Conservation (phyloP, 2,888 invertebrate genomes). For the Laothoe populi region DNA sequence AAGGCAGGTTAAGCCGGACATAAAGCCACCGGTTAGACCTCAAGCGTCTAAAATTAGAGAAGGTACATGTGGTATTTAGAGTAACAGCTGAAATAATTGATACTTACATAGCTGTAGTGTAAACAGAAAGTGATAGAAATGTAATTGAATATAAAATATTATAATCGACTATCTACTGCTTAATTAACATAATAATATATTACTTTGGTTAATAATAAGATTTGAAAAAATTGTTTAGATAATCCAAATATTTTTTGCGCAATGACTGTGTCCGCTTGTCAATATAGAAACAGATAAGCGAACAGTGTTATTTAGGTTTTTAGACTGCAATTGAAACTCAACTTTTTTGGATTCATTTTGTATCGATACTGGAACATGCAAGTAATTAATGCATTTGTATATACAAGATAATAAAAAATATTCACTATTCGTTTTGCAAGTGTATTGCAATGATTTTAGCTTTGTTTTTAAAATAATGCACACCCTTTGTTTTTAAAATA, state of each 20-base stretch:
- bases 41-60: constrained; percentile 62
- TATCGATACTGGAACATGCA: neutral
- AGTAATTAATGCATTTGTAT: neutral
- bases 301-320: constrained; percentile 60
- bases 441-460: too few relatives aligned
- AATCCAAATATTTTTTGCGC: too few relatives aligned
- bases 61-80: constrained; percentile 48
- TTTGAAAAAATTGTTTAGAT: too few relatives aligned
- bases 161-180: too few relatives aligned
- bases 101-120: too few relatives aligned
- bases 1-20: constrained; percentile 50
- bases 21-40: constrained; percentile 47
- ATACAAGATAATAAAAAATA: too few relatives aligned
- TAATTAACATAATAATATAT: too few relatives aligned
- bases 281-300: constrained; percentile 33
- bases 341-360: neutral
- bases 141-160: too few relatives aligned
- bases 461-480: too few relatives aligned
- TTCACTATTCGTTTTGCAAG: too few relatives aligned
- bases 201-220: too few relatives aligned
- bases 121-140: too few relatives aligned
- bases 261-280: constrained; percentile 29
- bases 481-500: constrained; percentile 57
- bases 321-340: constrained; percentile 6
- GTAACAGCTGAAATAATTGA: constrained; percentile 11